Base-by-base conservation (phyloP, 2,888 invertebrate species). In the Mimumesa dahlbomi region DNA sequence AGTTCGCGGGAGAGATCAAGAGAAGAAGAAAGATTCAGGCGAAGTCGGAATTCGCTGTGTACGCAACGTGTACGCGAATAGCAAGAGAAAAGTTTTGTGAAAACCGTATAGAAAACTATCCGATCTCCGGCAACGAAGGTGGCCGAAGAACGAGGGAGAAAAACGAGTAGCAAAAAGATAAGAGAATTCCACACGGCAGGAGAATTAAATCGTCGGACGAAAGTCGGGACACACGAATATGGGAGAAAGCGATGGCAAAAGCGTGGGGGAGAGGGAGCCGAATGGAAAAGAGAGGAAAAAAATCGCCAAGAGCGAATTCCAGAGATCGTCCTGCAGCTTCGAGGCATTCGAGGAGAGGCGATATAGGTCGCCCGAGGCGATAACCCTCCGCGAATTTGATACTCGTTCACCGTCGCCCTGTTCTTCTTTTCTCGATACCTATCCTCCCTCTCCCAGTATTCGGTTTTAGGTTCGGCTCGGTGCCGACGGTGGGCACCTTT, bases 371-470 rank as follows among this genome's bases (percentile, higher is more conserved):
- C 59, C 53, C 62, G 46, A 66, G 53, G 75, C 65, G 83, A 84
- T 82, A 83, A 83, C 78, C 81, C 73, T 59, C 52, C 40, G 53
- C 59, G 52, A 71, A 67, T 73, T 67, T 49, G 70, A 73, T 69
- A 69, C 50, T 53, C 40, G 46, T 63, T 31, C 45, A 25, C 53
- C 52, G 19, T 67, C 75, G 83, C 84, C 83, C 36, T 59, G 45
- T 38, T 40, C 14, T n/a, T 22, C 38, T 34, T 53, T 45, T n/a
- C 50, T 19, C 45, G 48, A 29, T 36, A 45, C 45, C 34, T 25
- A 46, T 66, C 59, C 54, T 48, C 7, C 25, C 54, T 50, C 31
- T 42, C 5, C 9, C 16, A 9, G 43, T 38, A 42, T n/a, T 19
- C 11, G 16, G 36, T 40, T 31, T 18, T 9, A 34, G 34, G 45